Base-by-base conservation (phyloP, 2,888 invertebrate genomes). In the Gymnocheta viridis region DNA sequence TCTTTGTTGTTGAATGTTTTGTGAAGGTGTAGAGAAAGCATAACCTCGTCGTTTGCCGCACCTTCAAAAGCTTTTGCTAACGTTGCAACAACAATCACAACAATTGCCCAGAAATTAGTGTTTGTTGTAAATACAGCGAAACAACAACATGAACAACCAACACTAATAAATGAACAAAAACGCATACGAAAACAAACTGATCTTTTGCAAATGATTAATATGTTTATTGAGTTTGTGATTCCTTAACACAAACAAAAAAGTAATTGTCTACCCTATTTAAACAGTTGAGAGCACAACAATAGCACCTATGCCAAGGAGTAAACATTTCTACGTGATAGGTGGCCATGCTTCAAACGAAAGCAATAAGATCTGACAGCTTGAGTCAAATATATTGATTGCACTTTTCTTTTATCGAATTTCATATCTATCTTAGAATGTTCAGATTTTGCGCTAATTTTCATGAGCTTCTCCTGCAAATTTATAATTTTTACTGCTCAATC, bases 171-270 rank as follows among this genome's bases (percentile, higher is more conserved):
- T 49, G 24, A 51, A 38, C 19, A 54, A 64, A 38, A 56, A 60
- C 35, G 24, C 51, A 38, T 64, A 29, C 70, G 51, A 54, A 51
- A 24, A 66, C 56, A 73, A 80, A 81, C 84, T 81, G 84, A 84
- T 84, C 80, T 84, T 81, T 81, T 84, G 81, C 81, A 84, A 84
- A 81, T 84, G 84, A 84, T 84, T 84, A 84, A 84, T 84, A 81
- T 84, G 84, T 84, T 84, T 84, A 84, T 84, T 81, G 84, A 84
- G 84, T 84, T 84, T 78, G 67, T 58, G 77, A 78, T 78, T 77
- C 84, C 67, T 69, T 77, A 60, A 44, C 22, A 47, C 56, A 67
- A 56, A 38, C 0, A 24, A 22, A 60, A 49, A 58, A 70, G 29
- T 60, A 60, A 60, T 73, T 73, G 66, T 73, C 72, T 73, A 58